phyloP scores from a whole-genome alignment of 2,797 vertebrate species.

The Notamacropus eugenii region DNA sequence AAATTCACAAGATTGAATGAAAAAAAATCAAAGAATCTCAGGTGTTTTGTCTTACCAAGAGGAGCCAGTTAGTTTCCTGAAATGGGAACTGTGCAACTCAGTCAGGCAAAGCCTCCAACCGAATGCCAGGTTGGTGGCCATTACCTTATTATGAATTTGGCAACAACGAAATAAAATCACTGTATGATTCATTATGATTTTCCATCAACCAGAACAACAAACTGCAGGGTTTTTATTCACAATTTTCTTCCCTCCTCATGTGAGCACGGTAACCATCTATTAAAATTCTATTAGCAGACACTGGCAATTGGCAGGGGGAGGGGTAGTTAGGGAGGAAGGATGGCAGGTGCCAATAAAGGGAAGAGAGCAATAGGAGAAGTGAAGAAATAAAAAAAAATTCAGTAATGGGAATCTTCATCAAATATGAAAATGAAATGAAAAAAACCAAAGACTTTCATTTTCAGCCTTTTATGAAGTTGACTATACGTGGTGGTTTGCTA shows the following conservation, averaged over 20 bases:
- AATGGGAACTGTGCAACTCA: background rate
- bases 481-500: background rate
- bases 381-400: background rate
- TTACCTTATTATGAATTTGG: background rate
- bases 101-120: background rate
- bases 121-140: background rate
- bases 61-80: background rate
- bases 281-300: conserved; percentile 14
- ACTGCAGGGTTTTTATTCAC: background rate
- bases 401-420: conserved; percentile 23
- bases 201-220: background rate
- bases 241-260: background rate
- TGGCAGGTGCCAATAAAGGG: background rate
- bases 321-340: background rate
- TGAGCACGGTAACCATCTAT: background rate
- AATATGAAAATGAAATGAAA: background rate
- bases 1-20: background rate
- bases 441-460: background rate
- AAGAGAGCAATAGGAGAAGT: background rate
- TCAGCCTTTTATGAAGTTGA: background rate
- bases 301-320: background rate
- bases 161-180: background rate
- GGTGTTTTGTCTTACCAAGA: background rate
- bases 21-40: background rate
- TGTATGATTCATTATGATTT: background rate